phyloP scores from a whole-genome alignment of 30 jellyfish, hydroid and myxozoan species.

The Cassiopea andromeda region DNA sequence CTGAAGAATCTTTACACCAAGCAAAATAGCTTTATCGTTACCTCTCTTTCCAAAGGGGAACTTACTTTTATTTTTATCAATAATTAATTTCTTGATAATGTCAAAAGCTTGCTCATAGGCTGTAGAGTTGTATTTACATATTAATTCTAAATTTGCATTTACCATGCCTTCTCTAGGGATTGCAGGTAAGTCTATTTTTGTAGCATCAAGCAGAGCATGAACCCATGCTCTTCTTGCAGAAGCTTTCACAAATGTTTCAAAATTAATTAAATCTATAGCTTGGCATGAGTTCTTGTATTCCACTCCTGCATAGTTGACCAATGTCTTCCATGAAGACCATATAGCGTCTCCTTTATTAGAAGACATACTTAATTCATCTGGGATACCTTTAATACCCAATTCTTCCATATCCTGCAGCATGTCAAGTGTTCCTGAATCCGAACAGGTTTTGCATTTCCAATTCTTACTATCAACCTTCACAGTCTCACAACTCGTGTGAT shows the following conservation, averaged over 20 bases:
- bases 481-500: constrained; percentile 7
- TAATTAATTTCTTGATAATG: background rate
- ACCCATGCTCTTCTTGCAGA: background rate
- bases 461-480: background rate
- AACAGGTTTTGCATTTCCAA: background rate
- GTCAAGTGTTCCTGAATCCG: background rate
- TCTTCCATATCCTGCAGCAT: background rate
- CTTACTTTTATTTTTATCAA: background rate
- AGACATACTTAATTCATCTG: background rate
- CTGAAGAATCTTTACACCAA: background rate
- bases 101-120: background rate
- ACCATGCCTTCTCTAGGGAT: background rate
- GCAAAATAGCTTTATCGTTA: background rate
- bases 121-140: background rate
- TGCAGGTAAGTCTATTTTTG: background rate
- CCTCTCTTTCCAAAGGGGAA: background rate
- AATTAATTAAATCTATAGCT: background rate
- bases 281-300: background rate
- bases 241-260: background rate
- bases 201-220: background rate
- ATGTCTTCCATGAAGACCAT: background rate
- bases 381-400: background rate
- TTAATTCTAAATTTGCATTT: background rate
- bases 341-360: background rate
- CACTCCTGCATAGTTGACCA: background rate